phyloP scores from a whole-genome alignment of 2,888 invertebrate genomes.

The Zygaena filipendulae region DNA sequence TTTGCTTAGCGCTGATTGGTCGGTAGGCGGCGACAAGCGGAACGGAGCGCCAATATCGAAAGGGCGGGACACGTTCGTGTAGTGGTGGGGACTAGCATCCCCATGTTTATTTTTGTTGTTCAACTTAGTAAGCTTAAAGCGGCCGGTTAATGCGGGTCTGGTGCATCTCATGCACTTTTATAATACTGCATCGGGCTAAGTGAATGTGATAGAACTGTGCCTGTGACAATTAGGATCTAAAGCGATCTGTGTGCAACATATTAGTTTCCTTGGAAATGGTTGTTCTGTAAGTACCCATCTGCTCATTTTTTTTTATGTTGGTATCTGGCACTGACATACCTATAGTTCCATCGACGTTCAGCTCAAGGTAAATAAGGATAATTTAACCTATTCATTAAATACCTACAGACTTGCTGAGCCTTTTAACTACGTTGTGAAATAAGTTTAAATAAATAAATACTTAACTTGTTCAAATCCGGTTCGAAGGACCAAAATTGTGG shows the following conservation, averaged over 20 bases:
- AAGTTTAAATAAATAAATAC: too few species aligned
- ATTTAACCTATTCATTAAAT: too few species aligned
- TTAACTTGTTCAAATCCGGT: too few species aligned
- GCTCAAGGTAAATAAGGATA: slow-evolving; percentile 2
- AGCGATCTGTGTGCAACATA: too few species aligned
- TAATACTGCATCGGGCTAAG: too few species aligned
- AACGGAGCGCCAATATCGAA: slow-evolving; percentile 30
- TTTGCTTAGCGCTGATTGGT: slow-evolving; percentile 31
- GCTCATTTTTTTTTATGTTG: slow-evolving; percentile 6
- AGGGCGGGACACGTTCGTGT: slow-evolving; percentile 20
- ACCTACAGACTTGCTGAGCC: too few species aligned
- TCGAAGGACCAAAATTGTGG: too few species aligned
- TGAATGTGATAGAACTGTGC: too few species aligned
- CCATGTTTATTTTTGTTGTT: slow-evolving; percentile 62
- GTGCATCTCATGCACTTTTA: background rate
- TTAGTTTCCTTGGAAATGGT: slow-evolving; percentile 64
- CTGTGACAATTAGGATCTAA: too few species aligned
- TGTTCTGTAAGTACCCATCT: slow-evolving; percentile 53
- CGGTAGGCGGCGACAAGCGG: slow-evolving; percentile 35
- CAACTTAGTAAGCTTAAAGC: slow-evolving; percentile 57
- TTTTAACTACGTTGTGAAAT: too few species aligned
- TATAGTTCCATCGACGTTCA: slow-evolving; percentile 3
- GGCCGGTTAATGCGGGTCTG: too few species aligned
- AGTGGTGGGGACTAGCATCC: slow-evolving; percentile 50
- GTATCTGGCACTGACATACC: too few species aligned